Base-by-base conservation (phyloP, 2,797 vertebrate species). In the Gouania willdenowi region DNA sequence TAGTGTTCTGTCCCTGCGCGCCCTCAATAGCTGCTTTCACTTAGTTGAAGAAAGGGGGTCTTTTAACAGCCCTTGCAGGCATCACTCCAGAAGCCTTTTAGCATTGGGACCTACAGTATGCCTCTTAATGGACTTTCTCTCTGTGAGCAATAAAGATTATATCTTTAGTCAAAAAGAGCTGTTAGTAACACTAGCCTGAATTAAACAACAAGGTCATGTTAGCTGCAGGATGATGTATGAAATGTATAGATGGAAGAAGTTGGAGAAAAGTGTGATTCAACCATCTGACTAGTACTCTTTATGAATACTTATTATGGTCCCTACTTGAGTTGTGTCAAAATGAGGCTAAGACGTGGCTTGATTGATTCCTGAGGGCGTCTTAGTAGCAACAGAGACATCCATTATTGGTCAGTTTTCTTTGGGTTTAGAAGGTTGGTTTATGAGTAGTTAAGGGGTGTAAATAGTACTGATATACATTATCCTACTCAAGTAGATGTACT, bases 231-330 rank as follows among this genome's bases (percentile, higher is more conserved):
- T 1, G 37, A 57, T 43, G 11, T 33, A 43, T 59, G 59, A 69
- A 70, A 66, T 41, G 66, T 66, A 40, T 57, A 69, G 68, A 80
- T 58, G 70, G 72, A 49, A 67, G 60, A 51, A 61, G 55, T 51
- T 64, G 43, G 33, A 55, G 46, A 67, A 77, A 65, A 59, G 73
- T 79, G 66, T 41, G 61, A 66, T 70, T 71, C 28, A 65, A 45
- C 76, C 79, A 84, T 84, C 75, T 82, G 79, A 79, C 74, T 82
- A 73, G 82, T 79, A 49, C 56, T 53, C 61, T 82, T 85, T 82
- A 78, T 72, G 66, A 61, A 71, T 59, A 57, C 72, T 67, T 67
- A 66, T 68, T 55, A 70, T 40, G 49, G 46, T 51, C 38, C 38
- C 58, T 73, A 37, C 39, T 60, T 39, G 64, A 68, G 56, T 63